Conservation (phyloP, 2,888 invertebrate genomes). For the Polylopha cassiicola region DNA sequence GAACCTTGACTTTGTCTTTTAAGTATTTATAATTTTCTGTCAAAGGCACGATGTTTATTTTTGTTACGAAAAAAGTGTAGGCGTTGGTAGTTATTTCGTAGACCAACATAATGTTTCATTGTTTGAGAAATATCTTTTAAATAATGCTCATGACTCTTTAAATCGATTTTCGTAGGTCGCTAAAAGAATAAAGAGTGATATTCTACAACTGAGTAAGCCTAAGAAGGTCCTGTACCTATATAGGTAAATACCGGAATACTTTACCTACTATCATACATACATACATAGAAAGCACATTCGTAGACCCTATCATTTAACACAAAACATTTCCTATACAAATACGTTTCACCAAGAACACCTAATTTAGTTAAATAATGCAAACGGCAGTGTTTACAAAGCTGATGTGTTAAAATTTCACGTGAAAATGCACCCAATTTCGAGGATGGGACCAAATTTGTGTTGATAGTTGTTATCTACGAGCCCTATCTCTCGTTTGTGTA, state of each 20-base stretch:
- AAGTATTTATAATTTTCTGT: constrained; percentile 50
- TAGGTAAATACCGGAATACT: too few species aligned
- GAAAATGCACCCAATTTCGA: constrained; percentile 70
- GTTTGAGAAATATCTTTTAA: constrained; percentile 6
- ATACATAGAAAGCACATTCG: too few species aligned
- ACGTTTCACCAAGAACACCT: constrained; percentile 11
- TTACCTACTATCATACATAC: constrained; percentile 2
- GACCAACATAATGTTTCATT: too few species aligned
- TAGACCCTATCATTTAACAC: too few species aligned
- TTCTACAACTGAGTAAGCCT: too few species aligned
- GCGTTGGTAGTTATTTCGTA: too few species aligned
- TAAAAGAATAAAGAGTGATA: too few species aligned
- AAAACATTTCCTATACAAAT: too few species aligned
- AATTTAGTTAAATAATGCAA: constrained; percentile 31
- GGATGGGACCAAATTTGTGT: constrained; percentile 69
- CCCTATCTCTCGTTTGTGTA: constrained; percentile 56
- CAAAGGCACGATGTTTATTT: constrained; percentile 34
- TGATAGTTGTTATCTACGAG: constrained; percentile 64
- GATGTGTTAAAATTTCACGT: constrained; percentile 62
- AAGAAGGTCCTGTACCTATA: too few species aligned
- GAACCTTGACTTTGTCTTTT: constrained; percentile 52
- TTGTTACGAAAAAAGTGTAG: constrained; percentile 18
- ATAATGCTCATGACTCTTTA: too few species aligned
- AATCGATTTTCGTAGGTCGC: too few species aligned
- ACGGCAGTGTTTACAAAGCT: constrained; percentile 47